Conservation (phyloP, 1,140 invertebrate genomes). For the Micrasema minimum region DNA sequence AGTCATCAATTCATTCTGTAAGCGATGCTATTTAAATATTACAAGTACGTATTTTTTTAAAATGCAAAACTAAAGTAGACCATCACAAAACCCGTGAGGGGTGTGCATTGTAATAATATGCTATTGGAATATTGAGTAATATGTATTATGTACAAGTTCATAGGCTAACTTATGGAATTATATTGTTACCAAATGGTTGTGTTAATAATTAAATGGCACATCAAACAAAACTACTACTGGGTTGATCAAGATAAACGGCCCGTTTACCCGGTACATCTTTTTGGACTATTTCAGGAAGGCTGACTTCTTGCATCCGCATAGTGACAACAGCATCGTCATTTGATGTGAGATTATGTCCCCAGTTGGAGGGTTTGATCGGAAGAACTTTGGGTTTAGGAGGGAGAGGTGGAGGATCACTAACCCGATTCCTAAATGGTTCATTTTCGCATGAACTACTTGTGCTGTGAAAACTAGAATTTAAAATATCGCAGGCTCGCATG, state of each 20-base stretch:
- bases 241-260: conserved; percentile 69
- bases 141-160: not conserved
- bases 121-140: not conserved
- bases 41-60: too few species aligned
- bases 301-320: conserved; percentile 52
- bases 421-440: conserved; percentile 38
- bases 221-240: conserved; percentile 74
- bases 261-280: conserved; percentile 56
- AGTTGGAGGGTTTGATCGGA: conserved; percentile 69
- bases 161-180: too few species aligned
- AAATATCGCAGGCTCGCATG: conserved; percentile 47
- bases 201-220: not conserved
- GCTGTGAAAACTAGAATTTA: conserved; percentile 52
- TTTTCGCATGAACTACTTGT: conserved; percentile 51
- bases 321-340: conserved; percentile 27
- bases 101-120: too few species aligned
- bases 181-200: too few species aligned
- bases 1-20: too few species aligned
- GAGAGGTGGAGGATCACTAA: conserved; percentile 65
- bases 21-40: too few species aligned
- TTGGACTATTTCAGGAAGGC: conserved; percentile 54
- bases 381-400: conserved; percentile 71
- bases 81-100: too few species aligned
- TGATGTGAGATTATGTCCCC: conserved; percentile 58
- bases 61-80: too few species aligned